phyloP scores from a whole-genome alignment of 2,797 vertebrate species.

The Scomberomorus guttatus region DNA sequence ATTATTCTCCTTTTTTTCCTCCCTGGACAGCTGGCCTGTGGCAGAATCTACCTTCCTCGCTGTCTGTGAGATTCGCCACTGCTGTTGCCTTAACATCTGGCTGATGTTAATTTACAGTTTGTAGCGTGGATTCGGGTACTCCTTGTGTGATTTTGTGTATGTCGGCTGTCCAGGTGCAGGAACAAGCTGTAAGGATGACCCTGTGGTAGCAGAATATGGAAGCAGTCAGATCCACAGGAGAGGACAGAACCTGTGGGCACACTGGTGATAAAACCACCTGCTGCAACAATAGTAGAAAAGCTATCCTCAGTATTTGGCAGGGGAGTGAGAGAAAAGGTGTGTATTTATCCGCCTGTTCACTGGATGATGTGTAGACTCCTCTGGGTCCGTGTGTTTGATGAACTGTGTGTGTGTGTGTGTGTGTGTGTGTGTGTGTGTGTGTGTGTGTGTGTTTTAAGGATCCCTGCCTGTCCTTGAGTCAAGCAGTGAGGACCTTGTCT shows the following conservation, averaged over 20 bases:
- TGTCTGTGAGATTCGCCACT: conserved; percentile 52
- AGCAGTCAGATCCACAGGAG: not conserved
- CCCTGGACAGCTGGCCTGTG: conserved; percentile 56
- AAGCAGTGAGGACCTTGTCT: conserved; percentile 66
- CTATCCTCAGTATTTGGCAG: conserved; percentile 17
- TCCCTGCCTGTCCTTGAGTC: conserved; percentile 66
- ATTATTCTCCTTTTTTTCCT: conserved; percentile 38
- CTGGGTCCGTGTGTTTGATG: conserved; percentile 44
- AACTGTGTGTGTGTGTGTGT: conserved; percentile 34
- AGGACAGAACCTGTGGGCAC: not conserved
- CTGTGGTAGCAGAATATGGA: conserved; percentile 6
- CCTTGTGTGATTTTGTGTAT: conserved; percentile 19
- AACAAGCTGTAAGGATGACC: conserved; percentile 31
- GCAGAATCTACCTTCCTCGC: conserved; percentile 36
- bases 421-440: conserved; percentile 34
- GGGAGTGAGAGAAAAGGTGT: conserved; percentile 26
- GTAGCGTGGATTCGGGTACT: conserved; percentile 14
- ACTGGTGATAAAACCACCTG: conserved; percentile 18
- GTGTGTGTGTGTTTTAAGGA: conserved; percentile 43
- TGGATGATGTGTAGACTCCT: conserved; percentile 30
- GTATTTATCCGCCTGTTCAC: conserved; percentile 33
- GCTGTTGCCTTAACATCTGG: conserved; percentile 64
- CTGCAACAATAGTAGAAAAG: conserved; percentile 10
- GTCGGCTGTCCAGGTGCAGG: conserved; percentile 19
- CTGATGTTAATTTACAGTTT: conserved; percentile 55